Conservation (phyloP, 2,888 invertebrate genomes). For the Chromoteleia sp. region DNA sequence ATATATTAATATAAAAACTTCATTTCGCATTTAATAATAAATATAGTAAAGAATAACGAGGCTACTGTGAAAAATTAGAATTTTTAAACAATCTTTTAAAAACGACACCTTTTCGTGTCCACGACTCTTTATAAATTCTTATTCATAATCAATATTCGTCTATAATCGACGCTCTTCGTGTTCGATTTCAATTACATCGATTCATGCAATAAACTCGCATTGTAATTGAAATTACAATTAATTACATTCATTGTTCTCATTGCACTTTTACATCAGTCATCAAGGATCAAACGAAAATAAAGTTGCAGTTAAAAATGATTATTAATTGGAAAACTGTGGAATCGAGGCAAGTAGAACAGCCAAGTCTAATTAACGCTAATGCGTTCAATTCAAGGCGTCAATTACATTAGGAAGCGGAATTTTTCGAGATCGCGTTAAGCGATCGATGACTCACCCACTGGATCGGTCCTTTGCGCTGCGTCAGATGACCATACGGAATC, state of each 20-base stretch:
- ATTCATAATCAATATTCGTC: too few species aligned
- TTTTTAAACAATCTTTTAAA: too few species aligned
- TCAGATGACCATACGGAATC: constrained; percentile 64
- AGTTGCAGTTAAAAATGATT: constrained; percentile 12
- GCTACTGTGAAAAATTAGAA: too few species aligned
- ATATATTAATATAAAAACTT: too few species aligned
- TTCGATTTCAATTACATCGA: too few species aligned
- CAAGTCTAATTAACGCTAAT: constrained; percentile 48
- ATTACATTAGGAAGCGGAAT: constrained; percentile 45
- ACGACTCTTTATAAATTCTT: too few species aligned
- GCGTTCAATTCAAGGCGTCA: constrained; percentile 51
- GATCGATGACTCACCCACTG: constrained; percentile 62
- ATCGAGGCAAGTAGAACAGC: background rate
- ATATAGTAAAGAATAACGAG: too few species aligned
- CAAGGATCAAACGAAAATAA: constrained; percentile 21
- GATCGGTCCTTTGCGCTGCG: too few species aligned
- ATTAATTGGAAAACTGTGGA: constrained; percentile 24
- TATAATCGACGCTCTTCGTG: too few species aligned
- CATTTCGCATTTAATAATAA: too few species aligned
- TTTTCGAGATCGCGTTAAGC: constrained; percentile 37
- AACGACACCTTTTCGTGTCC: too few species aligned
- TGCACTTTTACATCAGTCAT: constrained; percentile 9
- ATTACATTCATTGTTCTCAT: constrained; percentile 27
- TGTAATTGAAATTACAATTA: constrained; percentile 25
- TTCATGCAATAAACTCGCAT: background rate